phyloP scores from a whole-genome alignment of 2,797 vertebrate genomes.

The Poliocrania exsul region DNA sequence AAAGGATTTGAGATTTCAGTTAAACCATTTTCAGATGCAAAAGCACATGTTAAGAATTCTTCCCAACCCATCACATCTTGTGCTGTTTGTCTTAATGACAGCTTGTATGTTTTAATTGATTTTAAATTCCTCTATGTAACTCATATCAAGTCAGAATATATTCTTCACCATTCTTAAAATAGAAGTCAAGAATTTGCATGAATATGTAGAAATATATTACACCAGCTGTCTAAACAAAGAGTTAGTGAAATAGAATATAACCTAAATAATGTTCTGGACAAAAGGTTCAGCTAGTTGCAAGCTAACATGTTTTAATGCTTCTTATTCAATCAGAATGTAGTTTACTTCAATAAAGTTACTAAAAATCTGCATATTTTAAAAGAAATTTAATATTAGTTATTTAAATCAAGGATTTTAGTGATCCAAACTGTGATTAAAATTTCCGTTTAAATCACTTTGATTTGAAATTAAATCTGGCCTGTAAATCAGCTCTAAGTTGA shows the following conservation, averaged over 20 bases:
- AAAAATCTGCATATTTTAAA: background rate
- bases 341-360: background rate
- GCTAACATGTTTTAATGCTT: background rate
- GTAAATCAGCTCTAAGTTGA: background rate
- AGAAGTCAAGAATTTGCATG: background rate
- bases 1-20: background rate
- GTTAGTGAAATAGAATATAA: background rate
- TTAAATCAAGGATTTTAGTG: background rate
- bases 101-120: background rate
- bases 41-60: background rate
- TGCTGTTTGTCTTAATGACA: background rate
- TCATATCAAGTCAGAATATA: background rate
- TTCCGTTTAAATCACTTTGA: background rate
- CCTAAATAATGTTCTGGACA: background rate
- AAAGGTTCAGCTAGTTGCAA: background rate
- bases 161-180: background rate
- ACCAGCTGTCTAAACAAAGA: background rate
- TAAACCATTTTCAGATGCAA: background rate
- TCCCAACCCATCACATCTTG: background rate
- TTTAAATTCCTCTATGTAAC: background rate
- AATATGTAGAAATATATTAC: background rate
- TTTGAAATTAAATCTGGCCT: background rate
- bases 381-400: background rate
- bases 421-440: background rate
- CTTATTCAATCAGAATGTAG: background rate